Percentiles rank a stretch among this genome's conserved stretches.
Evolutionary conservation across 2,888 invertebrate species (phyloP).

Genomic region (Ichneumon xanthorius): DNA sequence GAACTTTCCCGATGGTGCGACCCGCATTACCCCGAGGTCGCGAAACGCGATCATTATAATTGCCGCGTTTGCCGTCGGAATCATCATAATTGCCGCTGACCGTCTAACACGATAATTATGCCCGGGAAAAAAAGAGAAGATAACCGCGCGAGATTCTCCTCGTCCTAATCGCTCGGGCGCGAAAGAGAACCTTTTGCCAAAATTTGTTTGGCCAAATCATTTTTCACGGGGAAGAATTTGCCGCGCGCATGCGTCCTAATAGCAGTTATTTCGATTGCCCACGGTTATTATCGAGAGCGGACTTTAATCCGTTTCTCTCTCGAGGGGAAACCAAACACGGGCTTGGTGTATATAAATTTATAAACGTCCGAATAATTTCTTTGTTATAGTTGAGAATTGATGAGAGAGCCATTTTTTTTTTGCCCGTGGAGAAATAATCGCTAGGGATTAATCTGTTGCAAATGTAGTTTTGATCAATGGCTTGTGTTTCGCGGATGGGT

Average conservation of each 20-base stretch:
- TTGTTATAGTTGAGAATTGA: constrained; percentile 22
- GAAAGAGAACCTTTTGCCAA: constrained; percentile 70
- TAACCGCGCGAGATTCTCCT: constrained; percentile 56
- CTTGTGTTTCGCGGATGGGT: neutral
- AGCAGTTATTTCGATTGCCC: constrained; percentile 77
- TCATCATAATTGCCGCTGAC: constrained; percentile 74
- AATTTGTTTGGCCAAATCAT: constrained; percentile 83
- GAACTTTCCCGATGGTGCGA: neutral
- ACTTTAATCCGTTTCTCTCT: constrained; percentile 5
- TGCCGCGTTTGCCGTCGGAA: constrained; percentile 73
- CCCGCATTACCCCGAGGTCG: constrained; percentile 56
- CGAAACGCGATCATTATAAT: constrained; percentile 71
- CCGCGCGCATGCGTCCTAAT: constrained; percentile 77
- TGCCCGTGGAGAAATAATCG: neutral
- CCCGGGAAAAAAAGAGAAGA: constrained; percentile 68
- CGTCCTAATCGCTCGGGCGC: constrained; percentile 79
- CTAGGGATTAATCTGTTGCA: neutral
- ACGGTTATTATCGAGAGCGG: constrained; percentile 66
- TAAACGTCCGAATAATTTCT: constrained; percentile 21
- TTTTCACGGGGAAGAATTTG: constrained; percentile 77
- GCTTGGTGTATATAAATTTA: constrained; percentile 7
- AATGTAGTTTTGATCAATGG: constrained; percentile 23
- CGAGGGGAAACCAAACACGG: neutral
- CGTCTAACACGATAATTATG: constrained; percentile 80
- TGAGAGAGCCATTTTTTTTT: neutral